Evolutionary conservation across 1,140 invertebrate species (phyloP), one percentile per base, ranked within the genome.

Genomic region (Phortica variegata): DNA sequence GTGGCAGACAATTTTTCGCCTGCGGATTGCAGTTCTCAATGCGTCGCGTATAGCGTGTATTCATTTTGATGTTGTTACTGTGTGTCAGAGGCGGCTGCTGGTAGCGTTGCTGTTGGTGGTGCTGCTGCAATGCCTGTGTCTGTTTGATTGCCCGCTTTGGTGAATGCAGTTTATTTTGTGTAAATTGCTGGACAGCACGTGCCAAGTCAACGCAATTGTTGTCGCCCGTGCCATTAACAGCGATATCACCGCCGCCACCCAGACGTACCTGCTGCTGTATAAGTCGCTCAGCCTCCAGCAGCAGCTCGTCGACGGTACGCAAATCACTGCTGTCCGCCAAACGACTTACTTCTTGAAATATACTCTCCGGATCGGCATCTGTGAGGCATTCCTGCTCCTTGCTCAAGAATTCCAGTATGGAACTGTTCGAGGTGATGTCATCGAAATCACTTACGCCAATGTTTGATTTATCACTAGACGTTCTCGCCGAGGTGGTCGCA

Each of bases 341-440:
- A 8, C 73, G 66, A 26, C 56, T 72, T 0, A 76, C 70, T 55
- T 76, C 73, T 33, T 75, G 60, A 47, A 76, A 76, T 33, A 76
- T 71, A 19, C 47, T 65, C 13, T 76, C 74, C 6, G 70, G 54
- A 43, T 76, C 73, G 1, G 51, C 54, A 29, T 45, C 48, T 9
- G 21, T 19, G 15, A 31, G 45, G 52, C 74, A 72, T 40, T 72
- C 66, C 43, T 72, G 71, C 45, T 76, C 74, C 38, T 73, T 69
- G 47, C 58, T 49, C 19, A 76, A 43, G 18, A 76, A 76, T 19
- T 76, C 73, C 2, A 74, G 55, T 15, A 76, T 75, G 9, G 71
- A 73, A 16, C 70, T 72, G 54, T 48, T 65, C 38, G 51, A 57
- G 13, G 63, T 63, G 34, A 61, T 72, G 23, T 72, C 73, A 47